Evolutionary conservation across 2,888 invertebrate genomes (phyloP).

Genomic region (Thereva nobilitata): DNA sequence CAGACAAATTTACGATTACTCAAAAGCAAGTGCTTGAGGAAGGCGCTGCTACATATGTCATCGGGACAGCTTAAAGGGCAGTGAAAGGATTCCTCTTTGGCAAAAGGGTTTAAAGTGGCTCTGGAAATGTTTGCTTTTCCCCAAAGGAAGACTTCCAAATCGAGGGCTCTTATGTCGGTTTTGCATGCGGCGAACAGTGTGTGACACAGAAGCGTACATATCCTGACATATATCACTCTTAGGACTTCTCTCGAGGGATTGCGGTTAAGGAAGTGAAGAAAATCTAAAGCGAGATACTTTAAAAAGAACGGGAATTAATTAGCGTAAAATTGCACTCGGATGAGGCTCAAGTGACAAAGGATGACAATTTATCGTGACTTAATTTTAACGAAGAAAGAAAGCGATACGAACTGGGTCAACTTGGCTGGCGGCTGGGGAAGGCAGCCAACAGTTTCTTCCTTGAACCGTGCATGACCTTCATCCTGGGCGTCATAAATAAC

Average conservation of each 20-base stretch:
- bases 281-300: too few relatives aligned
- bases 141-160: conserved; percentile 10
- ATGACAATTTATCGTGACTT: too few relatives aligned
- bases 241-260: too few relatives aligned
- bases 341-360: too few relatives aligned
- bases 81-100: background rate
- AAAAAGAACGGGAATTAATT: too few relatives aligned
- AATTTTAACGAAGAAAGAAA: too few relatives aligned
- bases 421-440: background rate
- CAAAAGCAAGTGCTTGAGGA: conserved; percentile 6
- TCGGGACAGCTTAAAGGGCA: conserved; percentile 15
- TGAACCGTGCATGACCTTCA: conserved; percentile 1
- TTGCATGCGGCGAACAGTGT: too few relatives aligned
- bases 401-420: background rate
- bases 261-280: too few relatives aligned
- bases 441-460: background rate
- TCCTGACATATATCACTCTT: too few relatives aligned
- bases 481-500: conserved; percentile 5
- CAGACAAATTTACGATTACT: conserved; percentile 24
- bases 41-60: conserved; percentile 6
- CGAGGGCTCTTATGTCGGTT: conserved; percentile 8
- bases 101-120: conserved; percentile 1
- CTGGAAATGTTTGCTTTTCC: conserved; percentile 13
- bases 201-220: too few relatives aligned
- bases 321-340: too few relatives aligned